Evolutionary conservation across 2,113 vertebrate genomes (phyloP).

Genomic region (Cnemophilus loriae): DNA sequence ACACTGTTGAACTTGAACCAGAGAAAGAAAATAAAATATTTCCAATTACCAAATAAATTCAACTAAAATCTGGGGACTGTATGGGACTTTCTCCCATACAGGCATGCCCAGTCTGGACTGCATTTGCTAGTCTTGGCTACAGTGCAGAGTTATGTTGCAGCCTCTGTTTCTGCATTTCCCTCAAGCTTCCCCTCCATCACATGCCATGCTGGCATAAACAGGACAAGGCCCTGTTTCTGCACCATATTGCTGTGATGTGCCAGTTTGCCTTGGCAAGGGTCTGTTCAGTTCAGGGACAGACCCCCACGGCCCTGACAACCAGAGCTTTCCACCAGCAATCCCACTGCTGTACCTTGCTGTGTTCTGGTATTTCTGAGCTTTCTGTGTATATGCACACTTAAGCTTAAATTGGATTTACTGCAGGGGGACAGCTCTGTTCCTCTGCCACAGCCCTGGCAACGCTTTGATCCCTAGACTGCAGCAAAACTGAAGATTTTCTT

Average conservation of each 20-base stretch:
- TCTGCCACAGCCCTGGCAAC: not conserved
- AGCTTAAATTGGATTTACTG: not conserved
- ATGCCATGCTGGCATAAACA: not conserved
- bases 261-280: not conserved
- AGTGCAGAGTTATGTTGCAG: not conserved
- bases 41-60: not conserved
- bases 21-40: not conserved
- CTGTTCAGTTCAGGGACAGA: not conserved
- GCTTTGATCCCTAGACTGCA: not conserved
- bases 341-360: not conserved
- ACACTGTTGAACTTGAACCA: not conserved
- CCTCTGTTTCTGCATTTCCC: not conserved
- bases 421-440: not conserved
- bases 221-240: not conserved
- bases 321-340: not conserved
- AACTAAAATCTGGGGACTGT: not conserved
- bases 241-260: not conserved
- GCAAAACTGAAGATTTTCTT: not conserved
- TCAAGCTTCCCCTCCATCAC: not conserved
- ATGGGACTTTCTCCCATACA: not conserved
- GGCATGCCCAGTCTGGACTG: not conserved
- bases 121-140: not conserved
- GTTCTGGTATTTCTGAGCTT: not conserved
- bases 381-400: not conserved
- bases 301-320: not conserved